Evolutionary conservation across 2,888 invertebrate genomes (phyloP), one percentile per base, ranked within the genome.

Genomic region (Molorchus minor): DNA sequence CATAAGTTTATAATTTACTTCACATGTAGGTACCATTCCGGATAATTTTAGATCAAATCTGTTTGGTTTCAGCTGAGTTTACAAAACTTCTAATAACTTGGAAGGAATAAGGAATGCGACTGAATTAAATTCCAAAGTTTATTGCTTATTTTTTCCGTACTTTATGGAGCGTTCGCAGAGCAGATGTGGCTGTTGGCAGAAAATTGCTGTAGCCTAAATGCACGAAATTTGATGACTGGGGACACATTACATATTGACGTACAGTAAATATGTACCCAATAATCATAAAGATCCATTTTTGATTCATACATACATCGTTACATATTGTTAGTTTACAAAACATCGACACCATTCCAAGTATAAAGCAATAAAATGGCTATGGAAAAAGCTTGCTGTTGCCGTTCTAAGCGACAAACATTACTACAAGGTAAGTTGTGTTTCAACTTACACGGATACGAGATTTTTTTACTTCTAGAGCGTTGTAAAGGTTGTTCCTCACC

Each of bases 21-120:
- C 40, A 52, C 29, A 30, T 25, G 41, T 29, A n/a, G n/a, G n/a
- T 17, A 17, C 49, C 38, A 38, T 49, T 49, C 38, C 49, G 30
- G 40, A 41, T 52, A 52, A 52, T 52, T 52, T 52, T 52, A 52
- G 40, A 52, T 30, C 30, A 40, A 41, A 52, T 52, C 52, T 41
- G 52, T 38, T 41, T 30, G 52, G 41, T 52, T 52, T 41, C 52
- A 41, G n/a, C 25, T 29, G 41, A 19, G 25, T 41, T 36, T 38
- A 19, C 41, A 15, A 15, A 29, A 21, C 20, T 1, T 15, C 29
- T 41, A 30, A 30, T 41, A 30, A 30, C 41, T 41, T 52, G 4
- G 10, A 19, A 29, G 52, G 52, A 52, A 52, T 52, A 41, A 29
- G n/a, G 13, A 21, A 25, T 30, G 30, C 16, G 41, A 12, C 2